Percentiles rank a stretch among this genome's conserved stretches.
Evolutionary conservation across 2,888 invertebrate genomes (phyloP).

Genomic region (Thymelicus acteon): DNA sequence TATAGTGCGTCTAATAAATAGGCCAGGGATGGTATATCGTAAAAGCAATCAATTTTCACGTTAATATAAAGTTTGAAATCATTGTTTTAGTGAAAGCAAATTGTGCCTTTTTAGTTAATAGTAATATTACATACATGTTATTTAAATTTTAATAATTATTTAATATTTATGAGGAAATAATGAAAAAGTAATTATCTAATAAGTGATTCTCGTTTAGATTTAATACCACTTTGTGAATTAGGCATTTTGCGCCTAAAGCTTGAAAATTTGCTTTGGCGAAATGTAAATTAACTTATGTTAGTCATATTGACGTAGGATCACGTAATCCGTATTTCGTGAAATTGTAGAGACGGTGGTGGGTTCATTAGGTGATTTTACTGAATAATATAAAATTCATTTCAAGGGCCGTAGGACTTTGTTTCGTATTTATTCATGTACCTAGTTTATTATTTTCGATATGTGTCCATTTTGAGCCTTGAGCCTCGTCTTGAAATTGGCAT

Average conservation of each 20-base stretch:
- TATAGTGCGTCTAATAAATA: too few species aligned
- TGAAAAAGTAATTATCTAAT: neutral
- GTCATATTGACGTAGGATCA: neutral
- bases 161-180: too few species aligned
- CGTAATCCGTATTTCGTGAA: slow-evolving; percentile 7
- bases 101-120: too few species aligned
- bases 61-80: too few species aligned
- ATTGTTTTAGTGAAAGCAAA: too few species aligned
- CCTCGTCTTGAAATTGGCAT: too few species aligned
- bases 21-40: too few species aligned
- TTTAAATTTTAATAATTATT: too few species aligned
- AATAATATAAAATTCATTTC: slow-evolving; percentile 6
- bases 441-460: too few species aligned
- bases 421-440: neutral
- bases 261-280: neutral
- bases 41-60: too few species aligned
- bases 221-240: neutral
- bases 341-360: neutral
- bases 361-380: slow-evolving; percentile 4
- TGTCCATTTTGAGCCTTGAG: too few species aligned
- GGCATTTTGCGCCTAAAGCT: neutral
- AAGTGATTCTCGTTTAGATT: neutral
- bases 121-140: too few species aligned
- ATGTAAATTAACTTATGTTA: slow-evolving; percentile 12
- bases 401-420: neutral